Percentiles rank a stretch among this genome's conserved stretches.
phyloP scores from a whole-genome alignment of 1,140 invertebrate species.

The Zaprionus capensis region DNA sequence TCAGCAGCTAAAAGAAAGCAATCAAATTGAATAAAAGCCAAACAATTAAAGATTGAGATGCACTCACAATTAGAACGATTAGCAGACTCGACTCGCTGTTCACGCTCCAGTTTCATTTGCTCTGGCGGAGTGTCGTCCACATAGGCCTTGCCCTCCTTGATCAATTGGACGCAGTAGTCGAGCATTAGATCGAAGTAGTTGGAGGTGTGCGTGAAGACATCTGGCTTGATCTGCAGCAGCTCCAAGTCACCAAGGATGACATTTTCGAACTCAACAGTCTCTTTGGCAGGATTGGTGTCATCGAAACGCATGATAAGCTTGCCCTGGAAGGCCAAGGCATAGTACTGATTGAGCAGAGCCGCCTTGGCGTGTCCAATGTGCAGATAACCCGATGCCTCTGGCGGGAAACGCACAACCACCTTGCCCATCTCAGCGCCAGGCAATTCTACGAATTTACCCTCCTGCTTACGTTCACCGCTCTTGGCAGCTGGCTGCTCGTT shows the following conservation, averaged over 20 bases:
- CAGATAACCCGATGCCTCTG: conserved; percentile 98
- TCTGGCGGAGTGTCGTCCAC: conserved; percentile 98
- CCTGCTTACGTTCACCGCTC: conserved; percentile 87
- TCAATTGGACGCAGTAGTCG: conserved; percentile 93
- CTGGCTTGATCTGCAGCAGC: conserved; percentile 96
- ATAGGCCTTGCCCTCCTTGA: conserved; percentile 96
- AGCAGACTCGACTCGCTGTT: conserved; percentile 93
- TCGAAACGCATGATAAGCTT: conserved; percentile 99
- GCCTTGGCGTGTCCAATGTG: conserved; percentile 99
- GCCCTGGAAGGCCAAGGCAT: conserved; percentile 96
- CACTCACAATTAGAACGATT: conserved; percentile 93
- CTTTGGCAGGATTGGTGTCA: conserved; percentile 99
- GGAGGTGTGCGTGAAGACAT: conserved; percentile 97
- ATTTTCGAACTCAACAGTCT: conserved; percentile 99
- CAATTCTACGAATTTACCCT: conserved; percentile 98
- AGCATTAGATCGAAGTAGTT: conserved; percentile 98
- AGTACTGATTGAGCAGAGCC: conserved; percentile 98
- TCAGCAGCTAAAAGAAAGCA: conserved; percentile 88
- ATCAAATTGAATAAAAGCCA: not conserved
- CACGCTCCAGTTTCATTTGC: conserved; percentile 97
- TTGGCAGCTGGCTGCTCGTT: conserved; percentile 53
- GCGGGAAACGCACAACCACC: conserved; percentile 98
- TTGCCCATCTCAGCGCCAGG: conserved; percentile 98
- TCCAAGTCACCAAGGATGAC: conserved; percentile 98
- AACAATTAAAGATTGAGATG: not conserved